Conservation (phyloP, 2,797 vertebrate species). For the Sebastes diaconus region DNA sequence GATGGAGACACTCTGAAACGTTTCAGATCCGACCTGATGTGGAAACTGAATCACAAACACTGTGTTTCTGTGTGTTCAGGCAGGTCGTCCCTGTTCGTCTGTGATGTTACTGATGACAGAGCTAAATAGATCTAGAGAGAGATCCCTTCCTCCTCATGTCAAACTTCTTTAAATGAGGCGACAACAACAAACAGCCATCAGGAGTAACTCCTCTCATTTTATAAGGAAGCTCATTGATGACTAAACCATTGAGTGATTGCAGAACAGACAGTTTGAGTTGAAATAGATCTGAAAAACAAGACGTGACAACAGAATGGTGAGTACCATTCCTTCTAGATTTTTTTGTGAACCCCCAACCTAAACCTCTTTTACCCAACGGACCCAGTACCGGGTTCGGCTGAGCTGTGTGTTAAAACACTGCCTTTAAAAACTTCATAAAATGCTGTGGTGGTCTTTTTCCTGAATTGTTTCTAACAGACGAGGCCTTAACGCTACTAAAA, state of each 20-base stretch:
- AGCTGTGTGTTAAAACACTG: too few species aligned
- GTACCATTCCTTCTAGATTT: neutral
- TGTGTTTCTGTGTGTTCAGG: neutral
- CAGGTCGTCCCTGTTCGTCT: neutral
- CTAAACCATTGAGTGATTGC: neutral
- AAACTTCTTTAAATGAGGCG: neutral
- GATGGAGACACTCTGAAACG: conserved; percentile 51
- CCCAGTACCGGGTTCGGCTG: too few species aligned
- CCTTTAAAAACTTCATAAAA: too few species aligned
- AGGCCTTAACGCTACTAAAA: too few species aligned
- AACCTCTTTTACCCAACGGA: too few species aligned
- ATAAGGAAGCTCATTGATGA: neutral
- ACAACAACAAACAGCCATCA: neutral
- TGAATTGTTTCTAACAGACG: too few species aligned
- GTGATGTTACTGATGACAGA: neutral
- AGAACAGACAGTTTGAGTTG: neutral
- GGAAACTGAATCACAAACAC: conserved; percentile 20
- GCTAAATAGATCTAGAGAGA: too few species aligned
- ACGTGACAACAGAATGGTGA: conserved; percentile 11
- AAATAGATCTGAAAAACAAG: neutral
- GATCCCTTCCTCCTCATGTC: neutral
- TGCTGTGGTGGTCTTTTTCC: too few species aligned
- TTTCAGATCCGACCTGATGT: conserved; percentile 47
- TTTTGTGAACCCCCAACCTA: too few species aligned
- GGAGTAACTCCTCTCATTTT: neutral